Percentiles rank a stretch among this genome's conserved stretches.
Evolutionary conservation across 2,888 invertebrate genomes (phyloP).

Genomic region (Agrotis ipsilon): DNA sequence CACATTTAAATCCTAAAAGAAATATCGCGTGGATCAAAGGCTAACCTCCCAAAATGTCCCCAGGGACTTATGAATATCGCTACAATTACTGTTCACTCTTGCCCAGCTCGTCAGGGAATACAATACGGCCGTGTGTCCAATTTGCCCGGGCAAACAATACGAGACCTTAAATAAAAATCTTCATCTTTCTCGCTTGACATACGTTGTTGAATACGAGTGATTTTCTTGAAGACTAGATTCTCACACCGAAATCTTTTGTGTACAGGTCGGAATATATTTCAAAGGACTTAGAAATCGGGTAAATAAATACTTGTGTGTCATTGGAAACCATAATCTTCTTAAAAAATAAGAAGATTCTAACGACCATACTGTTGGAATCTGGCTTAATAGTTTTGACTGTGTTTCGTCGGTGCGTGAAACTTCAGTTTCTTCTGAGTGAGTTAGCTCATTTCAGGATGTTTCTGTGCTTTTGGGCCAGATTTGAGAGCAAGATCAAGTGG

Average conservation of each 20-base stretch:
- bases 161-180: constrained; percentile 15
- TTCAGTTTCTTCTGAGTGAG: too few species aligned
- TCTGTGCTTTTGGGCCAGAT: too few species aligned
- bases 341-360: too few species aligned
- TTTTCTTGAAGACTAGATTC: constrained; percentile 11
- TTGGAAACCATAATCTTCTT: too few species aligned
- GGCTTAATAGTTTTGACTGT: too few species aligned
- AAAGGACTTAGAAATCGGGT: too few species aligned
- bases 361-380: too few species aligned
- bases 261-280: too few species aligned
- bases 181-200: neutral
- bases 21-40: neutral
- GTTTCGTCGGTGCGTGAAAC: too few species aligned
- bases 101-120: neutral
- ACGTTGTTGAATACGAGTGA: constrained; percentile 32
- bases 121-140: neutral
- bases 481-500: too few species aligned
- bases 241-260: neutral
- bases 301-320: too few species aligned
- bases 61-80: neutral
- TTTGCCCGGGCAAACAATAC: constrained; percentile 33
- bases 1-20: neutral
- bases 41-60: neutral
- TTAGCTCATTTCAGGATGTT: too few species aligned
- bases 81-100: constrained; percentile 18